Evolutionary conservation across 2,888 invertebrate genomes (phyloP).

Genomic region (Erynnis tages): DNA sequence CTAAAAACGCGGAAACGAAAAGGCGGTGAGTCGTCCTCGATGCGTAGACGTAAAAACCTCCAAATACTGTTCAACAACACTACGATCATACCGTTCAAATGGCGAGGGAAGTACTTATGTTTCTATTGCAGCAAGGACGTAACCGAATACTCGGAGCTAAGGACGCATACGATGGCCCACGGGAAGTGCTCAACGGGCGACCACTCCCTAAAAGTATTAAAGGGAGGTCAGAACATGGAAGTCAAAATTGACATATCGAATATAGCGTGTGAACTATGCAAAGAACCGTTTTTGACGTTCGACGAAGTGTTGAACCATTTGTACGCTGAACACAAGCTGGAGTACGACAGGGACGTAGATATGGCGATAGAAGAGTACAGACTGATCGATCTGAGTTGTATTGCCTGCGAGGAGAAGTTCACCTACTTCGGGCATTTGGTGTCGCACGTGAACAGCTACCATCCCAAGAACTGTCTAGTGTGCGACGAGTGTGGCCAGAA

Average conservation of each 20-base stretch:
- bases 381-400: conserved; percentile 58
- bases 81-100: conserved; percentile 70
- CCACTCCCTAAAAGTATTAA: conserved; percentile 66
- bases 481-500: conserved; percentile 71
- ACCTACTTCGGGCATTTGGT: conserved; percentile 69
- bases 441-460: conserved; percentile 65
- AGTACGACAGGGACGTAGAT: conserved; percentile 61
- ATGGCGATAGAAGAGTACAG: conserved; percentile 71
- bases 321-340: conserved; percentile 53
- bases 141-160: conserved; percentile 55
- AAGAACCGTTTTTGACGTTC: conserved; percentile 45
- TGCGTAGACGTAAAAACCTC: conserved; percentile 67
- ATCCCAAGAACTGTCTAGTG: conserved; percentile 69
- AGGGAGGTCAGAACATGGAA: conserved; percentile 73
- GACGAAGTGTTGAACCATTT: conserved; percentile 59
- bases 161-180: conserved; percentile 64
- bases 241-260: conserved; percentile 70
- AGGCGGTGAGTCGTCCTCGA: conserved; percentile 63
- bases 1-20: conserved; percentile 61
- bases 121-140: conserved; percentile 72
- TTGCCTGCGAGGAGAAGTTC: conserved; percentile 61
- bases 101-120: conserved; percentile 73
- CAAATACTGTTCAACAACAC: conserved; percentile 73
- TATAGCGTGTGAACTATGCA: conserved; percentile 61
- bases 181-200: conserved; percentile 64